A percentile compares a stretch with the other conserved stretches of the same genome.
phyloP scores from a whole-genome alignment of 2,888 invertebrate species.

The Adineta ricciae region DNA sequence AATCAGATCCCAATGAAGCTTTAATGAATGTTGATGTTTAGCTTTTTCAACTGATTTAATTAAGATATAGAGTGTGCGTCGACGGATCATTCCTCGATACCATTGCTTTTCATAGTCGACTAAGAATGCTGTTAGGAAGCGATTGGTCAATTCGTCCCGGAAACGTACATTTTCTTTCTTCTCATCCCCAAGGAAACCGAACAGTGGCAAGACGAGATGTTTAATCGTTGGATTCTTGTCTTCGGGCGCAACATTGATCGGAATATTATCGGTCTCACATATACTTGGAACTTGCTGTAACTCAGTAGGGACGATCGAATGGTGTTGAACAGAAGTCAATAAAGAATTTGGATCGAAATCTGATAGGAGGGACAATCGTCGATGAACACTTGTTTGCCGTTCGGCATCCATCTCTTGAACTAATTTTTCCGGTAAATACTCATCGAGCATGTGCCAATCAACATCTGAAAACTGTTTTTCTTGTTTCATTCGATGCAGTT shows the following conservation, averaged over 20 bases:
- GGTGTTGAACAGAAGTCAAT: neutral
- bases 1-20: neutral
- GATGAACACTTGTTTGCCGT: neutral
- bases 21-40: neutral
- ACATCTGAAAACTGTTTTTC: neutral
- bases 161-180: neutral
- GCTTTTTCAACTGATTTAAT: constrained; percentile 1
- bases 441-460: neutral
- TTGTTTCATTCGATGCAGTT: neutral
- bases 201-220: neutral
- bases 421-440: neutral
- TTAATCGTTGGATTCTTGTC: neutral
- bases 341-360: neutral
- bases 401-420: neutral
- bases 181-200: neutral
- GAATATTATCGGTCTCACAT: neutral
- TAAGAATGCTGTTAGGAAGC: neutral
- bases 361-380: neutral
- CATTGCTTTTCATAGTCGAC: constrained; percentile 6
- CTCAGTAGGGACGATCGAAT: neutral
- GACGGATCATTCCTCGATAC: neutral
- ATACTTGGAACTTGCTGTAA: neutral
- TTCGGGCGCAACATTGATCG: neutral
- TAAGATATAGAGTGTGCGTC: neutral
- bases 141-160: neutral